Evolutionary conservation across 2,888 invertebrate species (phyloP).

Genomic region (Unio delphinus): DNA sequence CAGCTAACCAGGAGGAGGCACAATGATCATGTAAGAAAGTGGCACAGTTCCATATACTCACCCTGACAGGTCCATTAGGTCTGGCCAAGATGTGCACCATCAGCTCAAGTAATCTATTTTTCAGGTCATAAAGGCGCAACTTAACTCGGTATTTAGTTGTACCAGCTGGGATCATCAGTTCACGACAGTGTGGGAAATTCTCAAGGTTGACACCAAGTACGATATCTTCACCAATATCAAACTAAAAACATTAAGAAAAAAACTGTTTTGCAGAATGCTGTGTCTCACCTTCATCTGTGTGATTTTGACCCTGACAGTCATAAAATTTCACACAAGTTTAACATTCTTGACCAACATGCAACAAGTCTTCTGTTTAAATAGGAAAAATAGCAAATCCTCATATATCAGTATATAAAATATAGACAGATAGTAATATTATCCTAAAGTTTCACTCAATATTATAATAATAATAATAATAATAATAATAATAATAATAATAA

Average conservation of each 20-base stretch:
- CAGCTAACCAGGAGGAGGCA: not conserved
- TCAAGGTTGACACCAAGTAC: constrained; percentile 86
- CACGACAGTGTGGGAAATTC: constrained; percentile 84
- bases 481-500: no score
- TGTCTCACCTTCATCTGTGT: no score
- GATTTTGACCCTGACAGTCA: no score
- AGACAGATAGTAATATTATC: no score
- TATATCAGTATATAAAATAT: no score
- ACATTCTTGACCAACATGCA: no score
- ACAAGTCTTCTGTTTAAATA: no score
- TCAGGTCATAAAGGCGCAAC: constrained; percentile 83
- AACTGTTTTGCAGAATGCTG: not conserved
- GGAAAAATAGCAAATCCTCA: no score
- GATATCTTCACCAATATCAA: constrained; percentile 80
- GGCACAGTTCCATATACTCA: constrained; percentile 27
- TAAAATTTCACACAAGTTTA: no score
- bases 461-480: no score
- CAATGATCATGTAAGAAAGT: no score
- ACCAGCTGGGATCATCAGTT: constrained; percentile 74
- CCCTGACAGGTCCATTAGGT: constrained; percentile 79
- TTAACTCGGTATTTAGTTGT: constrained; percentile 77
- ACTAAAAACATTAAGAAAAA: constrained; percentile 71
- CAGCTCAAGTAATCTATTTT: constrained; percentile 82
- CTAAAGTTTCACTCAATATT: no score
- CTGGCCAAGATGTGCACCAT: constrained; percentile 78